Evolutionary conservation across 2,888 invertebrate genomes (phyloP).

Genomic region (Drosophila phalerata): DNA sequence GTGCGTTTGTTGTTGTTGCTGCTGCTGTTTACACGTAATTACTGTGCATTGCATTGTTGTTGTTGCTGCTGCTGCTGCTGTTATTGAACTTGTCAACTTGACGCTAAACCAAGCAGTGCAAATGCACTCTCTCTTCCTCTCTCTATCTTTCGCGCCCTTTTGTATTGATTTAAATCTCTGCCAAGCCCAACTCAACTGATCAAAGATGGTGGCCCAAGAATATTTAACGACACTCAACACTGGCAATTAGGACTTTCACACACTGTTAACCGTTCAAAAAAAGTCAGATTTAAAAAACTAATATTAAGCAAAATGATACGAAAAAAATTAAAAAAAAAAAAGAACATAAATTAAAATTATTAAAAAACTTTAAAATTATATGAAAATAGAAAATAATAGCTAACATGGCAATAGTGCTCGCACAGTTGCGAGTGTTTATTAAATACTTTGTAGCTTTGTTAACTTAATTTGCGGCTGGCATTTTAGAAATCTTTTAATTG

Average conservation of each 20-base stretch:
- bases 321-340: no score
- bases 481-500: constrained; percentile 41
- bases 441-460: not conserved
- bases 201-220: constrained; percentile 43
- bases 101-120: constrained; percentile 5
- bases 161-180: constrained; percentile 4
- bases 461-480: constrained; percentile 29
- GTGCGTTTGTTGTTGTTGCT: constrained; percentile 20
- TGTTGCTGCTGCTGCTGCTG: constrained; percentile 22
- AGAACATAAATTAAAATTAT: no score
- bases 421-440: not conserved
- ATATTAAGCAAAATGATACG: no score
- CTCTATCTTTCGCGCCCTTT: not conserved
- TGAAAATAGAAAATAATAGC: no score
- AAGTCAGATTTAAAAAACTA: no score
- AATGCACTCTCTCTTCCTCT: not conserved
- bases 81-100: constrained; percentile 31
- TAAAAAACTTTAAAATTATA: no score
- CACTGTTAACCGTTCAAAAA: no score
- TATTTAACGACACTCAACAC: constrained; percentile 1
- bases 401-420: constrained; percentile 21
- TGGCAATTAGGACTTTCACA: not conserved
- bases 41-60: constrained; percentile 25
- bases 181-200: constrained; percentile 17
- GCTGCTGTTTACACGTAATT: constrained; percentile 18